These are phyloP conservation scores for Heliconius congener DNA, from an alignment of 1,140 invertebrate species.

Conservation along the genomic window DNA sequence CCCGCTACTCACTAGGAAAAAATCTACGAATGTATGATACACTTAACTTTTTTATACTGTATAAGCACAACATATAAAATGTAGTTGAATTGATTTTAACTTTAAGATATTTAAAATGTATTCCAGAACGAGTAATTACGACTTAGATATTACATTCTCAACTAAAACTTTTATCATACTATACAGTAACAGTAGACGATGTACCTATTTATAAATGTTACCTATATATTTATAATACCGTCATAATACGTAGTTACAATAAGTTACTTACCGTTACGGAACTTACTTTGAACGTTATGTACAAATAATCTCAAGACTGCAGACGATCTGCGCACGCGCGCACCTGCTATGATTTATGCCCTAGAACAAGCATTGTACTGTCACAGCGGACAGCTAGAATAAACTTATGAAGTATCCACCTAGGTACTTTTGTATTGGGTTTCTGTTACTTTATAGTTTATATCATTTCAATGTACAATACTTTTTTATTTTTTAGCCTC, in stretches of 20 bases:
- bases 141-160: too few relatives aligned
- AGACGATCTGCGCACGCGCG: conserved; percentile 57
- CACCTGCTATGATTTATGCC: conserved; percentile 74
- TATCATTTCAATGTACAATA: neutral
- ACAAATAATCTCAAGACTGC: conserved; percentile 43
- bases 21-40: too few relatives aligned
- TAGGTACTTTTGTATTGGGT: neutral
- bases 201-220: neutral
- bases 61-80: too few relatives aligned
- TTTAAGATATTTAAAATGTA: too few relatives aligned
- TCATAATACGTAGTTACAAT: neutral
- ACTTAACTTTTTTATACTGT: too few relatives aligned
- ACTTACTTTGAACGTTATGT: conserved; percentile 34
- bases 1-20: too few relatives aligned
- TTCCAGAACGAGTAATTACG: too few relatives aligned
- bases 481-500: too few relatives aligned
- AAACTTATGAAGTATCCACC: conserved; percentile 63
- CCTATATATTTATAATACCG: neutral
- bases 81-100: too few relatives aligned
- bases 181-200: too few relatives aligned
- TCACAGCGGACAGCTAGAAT: conserved; percentile 52
- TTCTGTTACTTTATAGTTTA: neutral
- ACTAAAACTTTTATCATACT: too few relatives aligned
- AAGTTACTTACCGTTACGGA: conserved; percentile 33
- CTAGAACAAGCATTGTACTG: conserved; percentile 64